Base-by-base conservation (phyloP, 2,797 vertebrate species). In the Lutjanus argentimaculatus region DNA sequence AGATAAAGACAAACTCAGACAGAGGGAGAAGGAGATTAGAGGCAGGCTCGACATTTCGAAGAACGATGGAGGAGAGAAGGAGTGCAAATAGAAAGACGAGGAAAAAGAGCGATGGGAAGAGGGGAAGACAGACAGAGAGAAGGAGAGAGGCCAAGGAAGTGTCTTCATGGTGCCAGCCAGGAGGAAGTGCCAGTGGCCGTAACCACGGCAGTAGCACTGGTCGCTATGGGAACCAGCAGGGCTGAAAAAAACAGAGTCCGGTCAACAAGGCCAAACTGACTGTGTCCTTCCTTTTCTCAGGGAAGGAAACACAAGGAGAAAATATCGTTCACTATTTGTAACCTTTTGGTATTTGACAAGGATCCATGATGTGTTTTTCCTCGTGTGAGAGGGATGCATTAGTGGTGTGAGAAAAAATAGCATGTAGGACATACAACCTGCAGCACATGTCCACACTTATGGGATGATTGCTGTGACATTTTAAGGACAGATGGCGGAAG, bases 1-100 rank as follows among this genome's bases (percentile, higher is more conserved):
- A 93, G 91, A 93, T 94, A 93, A 92, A 94, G 92, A 93, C 89
- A 82, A 91, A 91, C 85, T 89, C 90, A 88, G 90, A 90, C 84
- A 72, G 89, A 89, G 82, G 73, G 85, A 89, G 90, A 85, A 76
- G 73, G 63, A 92, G 90, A 92, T 93, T 91, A 91, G 82, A 91
- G 84, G 80, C 82, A 75, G 63, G 67, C 83, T 80, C 77, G 67
- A 86, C 85, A 80, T 91, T 88, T 88, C 58, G 58, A 87, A 89
- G 89, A 90, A 85, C 56, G 82, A 88, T 52, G 78, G 86, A 87
- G 77, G 81, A 76, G 67, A 77, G 51, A 67, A 71, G 72, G 79
- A 72, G 67, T 85, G 83, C 56, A 79, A 84, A 85, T 7, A 72
- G 77, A 82, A 72, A 62, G 65, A 76, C 0, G 30, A 13, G 75